Percentiles rank a stretch among this genome's conserved stretches.
These are phyloP conservation scores for Triplophysa siluroides DNA, from an alignment of 2,113 vertebrate genomes.

Conservation along the genomic window DNA sequence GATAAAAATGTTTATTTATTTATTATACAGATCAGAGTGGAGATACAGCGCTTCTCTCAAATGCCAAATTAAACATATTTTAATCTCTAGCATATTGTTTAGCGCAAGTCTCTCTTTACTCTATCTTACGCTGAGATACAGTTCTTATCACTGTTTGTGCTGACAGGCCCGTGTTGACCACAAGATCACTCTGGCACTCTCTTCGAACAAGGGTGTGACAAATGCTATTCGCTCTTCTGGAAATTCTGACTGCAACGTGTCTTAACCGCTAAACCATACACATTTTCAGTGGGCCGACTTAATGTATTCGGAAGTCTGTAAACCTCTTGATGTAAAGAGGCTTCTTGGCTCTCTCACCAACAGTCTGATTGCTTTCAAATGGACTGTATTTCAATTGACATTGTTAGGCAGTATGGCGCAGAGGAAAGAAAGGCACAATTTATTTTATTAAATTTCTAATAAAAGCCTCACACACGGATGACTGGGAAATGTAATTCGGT, in stretches of 20 bases:
- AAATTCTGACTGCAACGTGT: neutral
- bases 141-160: neutral
- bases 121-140: neutral
- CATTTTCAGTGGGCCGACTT: neutral
- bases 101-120: neutral
- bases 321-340: neutral
- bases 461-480: slow-evolving; percentile 12
- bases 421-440: slow-evolving; percentile 1
- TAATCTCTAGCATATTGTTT: neutral
- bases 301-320: neutral
- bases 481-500: slow-evolving; percentile 2
- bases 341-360: neutral
- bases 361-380: slow-evolving; percentile 16
- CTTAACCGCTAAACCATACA: neutral
- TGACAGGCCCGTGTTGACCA: slow-evolving; percentile 13
- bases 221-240: neutral
- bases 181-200: slow-evolving; percentile 1
- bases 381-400: neutral
- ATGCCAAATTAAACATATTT: neutral
- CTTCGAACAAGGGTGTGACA: slow-evolving; percentile 8
- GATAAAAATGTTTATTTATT: no score
- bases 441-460: slow-evolving; percentile 10
- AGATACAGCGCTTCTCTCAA: neutral
- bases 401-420: neutral
- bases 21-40: neutral